These are phyloP conservation scores for Sebastes nivosus DNA, from an alignment of 2,797 vertebrate species.

Conservation along the genomic window DNA sequence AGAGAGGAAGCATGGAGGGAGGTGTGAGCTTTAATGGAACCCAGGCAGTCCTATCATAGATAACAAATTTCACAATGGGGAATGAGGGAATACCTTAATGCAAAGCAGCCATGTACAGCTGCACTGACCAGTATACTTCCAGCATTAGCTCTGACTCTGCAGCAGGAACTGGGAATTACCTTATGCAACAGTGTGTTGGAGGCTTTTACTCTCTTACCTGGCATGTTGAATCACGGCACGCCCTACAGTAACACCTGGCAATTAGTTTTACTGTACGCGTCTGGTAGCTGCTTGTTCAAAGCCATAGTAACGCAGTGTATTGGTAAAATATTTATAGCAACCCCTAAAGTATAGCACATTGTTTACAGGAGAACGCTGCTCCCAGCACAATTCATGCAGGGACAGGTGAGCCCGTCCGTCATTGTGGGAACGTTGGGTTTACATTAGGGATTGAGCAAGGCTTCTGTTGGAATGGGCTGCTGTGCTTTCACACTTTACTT, in stretches of 20 bases:
- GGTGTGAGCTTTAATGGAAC: conserved; percentile 60
- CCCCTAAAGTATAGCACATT: conserved; percentile 15
- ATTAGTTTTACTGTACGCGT: conserved; percentile 45
- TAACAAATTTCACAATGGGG: conserved; percentile 70
- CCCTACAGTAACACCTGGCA: conserved; percentile 27
- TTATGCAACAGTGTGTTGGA: conserved; percentile 23
- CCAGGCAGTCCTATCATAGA: conserved; percentile 69
- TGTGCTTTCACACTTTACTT: conserved; percentile 53
- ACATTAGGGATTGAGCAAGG: conserved; percentile 50
- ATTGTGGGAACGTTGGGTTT: conserved; percentile 56
- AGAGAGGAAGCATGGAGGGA: conserved; percentile 30
- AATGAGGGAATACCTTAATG: conserved; percentile 71
- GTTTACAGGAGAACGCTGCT: background rate
- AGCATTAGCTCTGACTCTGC: conserved; percentile 1
- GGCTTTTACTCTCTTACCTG: conserved; percentile 6
- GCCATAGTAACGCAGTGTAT: conserved; percentile 58
- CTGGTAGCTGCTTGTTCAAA: conserved; percentile 28
- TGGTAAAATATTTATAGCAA: conserved; percentile 61
- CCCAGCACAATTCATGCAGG: conserved; percentile 43
- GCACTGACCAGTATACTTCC: conserved; percentile 26
- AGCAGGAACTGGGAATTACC: background rate
- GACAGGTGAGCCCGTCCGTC: conserved; percentile 50
- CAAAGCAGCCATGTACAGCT: conserved; percentile 70
- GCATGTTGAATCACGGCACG: conserved; percentile 29
- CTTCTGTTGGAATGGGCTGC: conserved; percentile 27